Evolutionary conservation across 2,797 vertebrate genomes (phyloP).

Genomic region (Phrynocephalus forsythii): DNA sequence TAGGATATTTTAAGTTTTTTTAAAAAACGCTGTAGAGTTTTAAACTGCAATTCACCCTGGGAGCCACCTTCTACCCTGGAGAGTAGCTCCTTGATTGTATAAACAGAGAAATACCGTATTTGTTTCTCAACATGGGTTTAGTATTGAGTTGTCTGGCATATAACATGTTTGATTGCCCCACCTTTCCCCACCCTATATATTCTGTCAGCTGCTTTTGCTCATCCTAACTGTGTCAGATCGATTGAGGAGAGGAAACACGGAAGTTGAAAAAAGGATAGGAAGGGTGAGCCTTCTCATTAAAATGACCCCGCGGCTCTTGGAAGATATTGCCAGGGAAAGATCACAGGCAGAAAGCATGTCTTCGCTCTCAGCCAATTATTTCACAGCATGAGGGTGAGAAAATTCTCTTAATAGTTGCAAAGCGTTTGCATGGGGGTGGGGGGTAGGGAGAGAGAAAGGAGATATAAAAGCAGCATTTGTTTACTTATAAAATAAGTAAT

Average conservation of each 20-base stretch:
- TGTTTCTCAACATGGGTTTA: not conserved
- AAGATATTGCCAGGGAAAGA: not conserved
- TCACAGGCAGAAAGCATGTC: not conserved
- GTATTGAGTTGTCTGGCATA: conserved; percentile 4
- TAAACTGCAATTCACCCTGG: not conserved
- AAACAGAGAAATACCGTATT: not conserved
- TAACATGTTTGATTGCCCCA: not conserved
- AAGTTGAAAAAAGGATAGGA: conserved; percentile 1
- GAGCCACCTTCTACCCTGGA: not conserved
- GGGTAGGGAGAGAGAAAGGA: conserved; percentile 27
- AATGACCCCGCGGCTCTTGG: not conserved
- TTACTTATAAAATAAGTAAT: not conserved
- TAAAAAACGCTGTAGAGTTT: not conserved
- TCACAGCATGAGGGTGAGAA: conserved; percentile 3
- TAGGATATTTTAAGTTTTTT: not conserved
- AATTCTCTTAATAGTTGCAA: conserved; percentile 20
- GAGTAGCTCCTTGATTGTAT: not conserved
- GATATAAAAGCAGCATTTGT: not conserved
- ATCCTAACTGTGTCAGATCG: not conserved
- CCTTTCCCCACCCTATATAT: not conserved
- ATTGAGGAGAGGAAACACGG: conserved; percentile 27
- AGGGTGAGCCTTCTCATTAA: conserved; percentile 7
- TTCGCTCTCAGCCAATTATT: conserved; percentile 25
- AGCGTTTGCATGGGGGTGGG: not conserved
- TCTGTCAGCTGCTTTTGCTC: not conserved